Percentiles rank a stretch among this genome's conserved stretches.
These are phyloP conservation scores for Polydrusus tereticollis DNA, from an alignment of 2,888 invertebrate genomes.

Conservation along the genomic window DNA sequence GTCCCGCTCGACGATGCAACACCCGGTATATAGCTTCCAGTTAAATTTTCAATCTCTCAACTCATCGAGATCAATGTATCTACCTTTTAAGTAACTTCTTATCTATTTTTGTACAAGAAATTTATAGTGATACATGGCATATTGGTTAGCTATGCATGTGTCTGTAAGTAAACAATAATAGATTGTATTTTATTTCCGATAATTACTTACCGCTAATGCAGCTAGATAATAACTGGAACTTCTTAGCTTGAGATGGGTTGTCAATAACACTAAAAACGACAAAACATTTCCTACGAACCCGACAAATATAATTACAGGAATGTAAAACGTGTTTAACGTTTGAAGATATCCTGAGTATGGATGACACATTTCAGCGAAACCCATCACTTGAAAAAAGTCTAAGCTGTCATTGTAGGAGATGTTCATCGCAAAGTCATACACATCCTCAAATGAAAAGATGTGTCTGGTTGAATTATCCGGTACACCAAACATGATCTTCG, in stretches of 20 bases:
- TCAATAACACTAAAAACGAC: slow-evolving; percentile 73
- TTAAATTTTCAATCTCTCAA: no score
- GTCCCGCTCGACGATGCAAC: no score
- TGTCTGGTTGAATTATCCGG: slow-evolving; percentile 6
- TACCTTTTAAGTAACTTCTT: no score
- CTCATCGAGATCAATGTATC: no score
- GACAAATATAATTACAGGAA: slow-evolving; percentile 72
- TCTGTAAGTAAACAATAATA: no score
- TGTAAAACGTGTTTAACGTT: slow-evolving; percentile 71
- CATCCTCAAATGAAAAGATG: slow-evolving; percentile 22
- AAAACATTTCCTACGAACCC: slow-evolving; percentile 74
- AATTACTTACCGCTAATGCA: slow-evolving; percentile 69
- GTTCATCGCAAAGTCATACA: slow-evolving; percentile 30
- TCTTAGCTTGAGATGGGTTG: slow-evolving; percentile 72
- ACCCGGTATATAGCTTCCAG: no score
- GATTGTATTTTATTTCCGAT: no score
- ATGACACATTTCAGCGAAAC: slow-evolving; percentile 25
- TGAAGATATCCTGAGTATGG: slow-evolving; percentile 60
- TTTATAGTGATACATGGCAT: no score
- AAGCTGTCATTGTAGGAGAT: slow-evolving; percentile 30
- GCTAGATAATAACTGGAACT: slow-evolving; percentile 77
- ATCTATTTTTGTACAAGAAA: no score
- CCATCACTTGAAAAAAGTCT: slow-evolving; percentile 23
- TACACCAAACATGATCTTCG: neutral
- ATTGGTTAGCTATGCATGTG: no score